A percentile compares a stretch with the other conserved stretches of the same genome.
Conservation (phyloP, 2,113 vertebrate species). For the Dryoscopus gambensis region DNA sequence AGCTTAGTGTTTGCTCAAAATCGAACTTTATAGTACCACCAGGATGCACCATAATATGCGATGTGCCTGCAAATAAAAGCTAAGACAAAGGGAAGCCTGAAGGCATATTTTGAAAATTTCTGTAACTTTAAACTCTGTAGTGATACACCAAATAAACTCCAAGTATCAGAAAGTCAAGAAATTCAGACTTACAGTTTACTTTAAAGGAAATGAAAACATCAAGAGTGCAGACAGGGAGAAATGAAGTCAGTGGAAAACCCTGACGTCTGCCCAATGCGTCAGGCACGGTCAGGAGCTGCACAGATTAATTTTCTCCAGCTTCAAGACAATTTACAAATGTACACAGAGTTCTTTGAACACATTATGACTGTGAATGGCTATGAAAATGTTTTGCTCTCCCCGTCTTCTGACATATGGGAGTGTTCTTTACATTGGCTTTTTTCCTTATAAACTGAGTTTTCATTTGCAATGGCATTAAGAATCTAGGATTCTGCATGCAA, state of each 20-base stretch:
- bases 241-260: background rate
- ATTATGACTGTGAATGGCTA: background rate
- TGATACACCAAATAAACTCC: background rate
- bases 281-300: background rate
- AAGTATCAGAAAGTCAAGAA: background rate
- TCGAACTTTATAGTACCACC: background rate
- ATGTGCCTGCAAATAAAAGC: background rate
- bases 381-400: background rate
- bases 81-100: background rate
- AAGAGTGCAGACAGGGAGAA: background rate
- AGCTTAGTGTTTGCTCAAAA: background rate
- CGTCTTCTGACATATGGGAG: background rate
- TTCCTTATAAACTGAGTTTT: background rate
- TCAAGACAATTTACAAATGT: background rate
- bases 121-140: background rate
- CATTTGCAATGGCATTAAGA: background rate
- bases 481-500: background rate
- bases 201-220: slow-evolving; percentile 7
- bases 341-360: background rate
- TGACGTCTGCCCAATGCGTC: background rate
- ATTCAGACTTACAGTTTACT: background rate
- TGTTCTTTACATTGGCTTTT: background rate
- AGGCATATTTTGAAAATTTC: background rate
- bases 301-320: background rate
- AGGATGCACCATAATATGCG: background rate